These are phyloP conservation scores for Sander vitreus DNA, from an alignment of 2,113 vertebrate genomes.

Conservation along the genomic window DNA sequence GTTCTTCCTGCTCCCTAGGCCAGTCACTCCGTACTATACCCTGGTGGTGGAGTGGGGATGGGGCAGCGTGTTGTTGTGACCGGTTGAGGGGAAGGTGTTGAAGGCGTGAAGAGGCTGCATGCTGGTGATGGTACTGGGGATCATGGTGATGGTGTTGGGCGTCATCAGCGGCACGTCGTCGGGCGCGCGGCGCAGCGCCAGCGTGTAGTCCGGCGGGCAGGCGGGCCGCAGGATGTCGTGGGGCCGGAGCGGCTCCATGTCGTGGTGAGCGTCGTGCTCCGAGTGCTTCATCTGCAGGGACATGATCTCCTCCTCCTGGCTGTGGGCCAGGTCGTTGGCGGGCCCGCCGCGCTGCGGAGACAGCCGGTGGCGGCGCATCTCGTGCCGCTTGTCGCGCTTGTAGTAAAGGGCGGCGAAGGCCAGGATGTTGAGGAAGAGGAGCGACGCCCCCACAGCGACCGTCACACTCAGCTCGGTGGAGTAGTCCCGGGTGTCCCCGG, in stretches of 20 bases:
- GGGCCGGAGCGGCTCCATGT: conserved; percentile 89
- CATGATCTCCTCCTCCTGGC: conserved; percentile 94
- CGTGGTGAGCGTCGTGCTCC: conserved; percentile 87
- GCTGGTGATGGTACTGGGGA: conserved; percentile 90
- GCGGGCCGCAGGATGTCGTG: conserved; percentile 91
- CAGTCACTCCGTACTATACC: conserved; percentile 87
- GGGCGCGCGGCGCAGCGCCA: conserved; percentile 91
- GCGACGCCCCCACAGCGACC: conserved; percentile 91
- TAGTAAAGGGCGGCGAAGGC: conserved; percentile 96
- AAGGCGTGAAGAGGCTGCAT: conserved; percentile 92
- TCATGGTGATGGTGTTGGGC: conserved; percentile 94
- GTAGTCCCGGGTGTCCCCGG: conserved; percentile 90
- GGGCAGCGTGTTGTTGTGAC: conserved; percentile 93
- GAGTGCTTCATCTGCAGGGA: conserved; percentile 92
- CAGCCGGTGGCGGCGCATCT: conserved; percentile 88
- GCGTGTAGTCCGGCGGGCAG: conserved; percentile 93
- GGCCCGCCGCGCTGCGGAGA: conserved; percentile 89
- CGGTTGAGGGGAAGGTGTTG: conserved; percentile 87
- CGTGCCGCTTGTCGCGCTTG: conserved; percentile 92
- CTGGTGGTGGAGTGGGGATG: conserved; percentile 94
- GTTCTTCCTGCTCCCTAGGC: conserved; percentile 62
- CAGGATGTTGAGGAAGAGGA: conserved; percentile 95
- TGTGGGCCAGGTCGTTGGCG: conserved; percentile 89
- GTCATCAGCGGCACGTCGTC: conserved; percentile 93
- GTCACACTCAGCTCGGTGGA: conserved; percentile 94